A percentile compares a stretch with the other conserved stretches of the same genome.
These are phyloP conservation scores for Ptychoptera albimana DNA, from an alignment of 2,888 invertebrate species.

Conservation along the genomic window DNA sequence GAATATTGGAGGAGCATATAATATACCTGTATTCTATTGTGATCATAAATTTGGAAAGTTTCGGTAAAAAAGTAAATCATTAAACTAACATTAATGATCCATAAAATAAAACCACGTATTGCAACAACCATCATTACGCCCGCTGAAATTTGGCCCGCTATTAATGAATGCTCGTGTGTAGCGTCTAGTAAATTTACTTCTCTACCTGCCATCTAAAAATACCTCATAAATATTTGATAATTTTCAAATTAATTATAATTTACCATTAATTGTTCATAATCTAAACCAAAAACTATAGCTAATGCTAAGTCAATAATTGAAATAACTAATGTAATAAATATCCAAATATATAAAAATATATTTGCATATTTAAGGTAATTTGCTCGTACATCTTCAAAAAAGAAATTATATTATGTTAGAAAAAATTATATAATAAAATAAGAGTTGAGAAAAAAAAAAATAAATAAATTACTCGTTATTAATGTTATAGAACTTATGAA, in stretches of 20 bases:
- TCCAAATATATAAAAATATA: constrained; percentile 21
- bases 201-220: neutral
- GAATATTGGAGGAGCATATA: neutral
- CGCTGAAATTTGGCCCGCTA: constrained; percentile 21
- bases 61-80: constrained; percentile 17
- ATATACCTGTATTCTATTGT: constrained; percentile 8
- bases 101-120: constrained; percentile 31
- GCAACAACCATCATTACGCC: constrained; percentile 27
- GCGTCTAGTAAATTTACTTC: neutral
- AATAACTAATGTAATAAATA: constrained; percentile 18
- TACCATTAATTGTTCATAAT: constrained; percentile 19
- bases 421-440: neutral
- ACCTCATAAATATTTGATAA: neutral
- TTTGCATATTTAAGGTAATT: constrained; percentile 15
- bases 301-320: constrained; percentile 23
- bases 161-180: constrained; percentile 16
- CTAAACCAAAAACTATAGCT: constrained; percentile 27
- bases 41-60: constrained; percentile 11
- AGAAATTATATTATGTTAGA: neutral
- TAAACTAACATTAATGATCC: constrained; percentile 26
- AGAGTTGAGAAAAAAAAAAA: neutral
- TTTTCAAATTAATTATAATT: neutral
- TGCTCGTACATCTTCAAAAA: constrained; percentile 19
- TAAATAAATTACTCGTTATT: constrained; percentile 19
- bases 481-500: constrained; percentile 20